Evolutionary conservation across 2,797 vertebrate genomes (phyloP), one percentile per base, ranked within the genome.

Genomic region (Eospalax fontanierii): DNA sequence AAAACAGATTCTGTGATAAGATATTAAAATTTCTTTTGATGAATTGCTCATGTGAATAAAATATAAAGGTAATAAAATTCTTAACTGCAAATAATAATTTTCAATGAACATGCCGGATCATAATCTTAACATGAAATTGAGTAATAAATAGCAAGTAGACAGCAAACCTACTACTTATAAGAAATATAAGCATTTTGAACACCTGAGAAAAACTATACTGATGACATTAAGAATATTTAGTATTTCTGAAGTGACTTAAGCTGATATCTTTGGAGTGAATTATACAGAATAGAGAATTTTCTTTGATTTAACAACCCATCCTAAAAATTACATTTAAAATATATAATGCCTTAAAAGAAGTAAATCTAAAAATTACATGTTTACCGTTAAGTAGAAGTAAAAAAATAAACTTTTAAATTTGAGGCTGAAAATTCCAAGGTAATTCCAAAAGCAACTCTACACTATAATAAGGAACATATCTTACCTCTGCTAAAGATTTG

Each of bases 401-500:
- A 76, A 65, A 93, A 75, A 84, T 81, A 94, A 97, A 94, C 63
- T 57, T 71, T 97, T 96, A 95, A 97, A 96, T 97, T 97, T 87
- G 93, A 97, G 98, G 66, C 87, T 91, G 57, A 98, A 95, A 91
- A 96, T 97, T 96, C 95, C 79, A 93, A 97, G 97, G 93, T 96
- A 92, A 97, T 97, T 96, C 97, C 70, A 87, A 91, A 96, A 96
- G 93, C 96, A 96, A 65, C 91, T 97, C 78, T 82, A 97, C 98
- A 97, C 95, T 94, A 82, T 97, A 98, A 98, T 98, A 98, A 98
- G 97, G 97, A 98, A 97, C 95, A 96, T 90, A 90, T 97, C 99
- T 99, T 99, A 99, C 99, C 99, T 99, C 98, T 59, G 96, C 97
- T 98, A 98, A 98, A 96, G 98, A 95, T 97, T 96, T 97, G 98